Evolutionary conservation across 2,113 vertebrate genomes (phyloP), one percentile per base, ranked within the genome.

Genomic region (Trachemys scripta): DNA sequence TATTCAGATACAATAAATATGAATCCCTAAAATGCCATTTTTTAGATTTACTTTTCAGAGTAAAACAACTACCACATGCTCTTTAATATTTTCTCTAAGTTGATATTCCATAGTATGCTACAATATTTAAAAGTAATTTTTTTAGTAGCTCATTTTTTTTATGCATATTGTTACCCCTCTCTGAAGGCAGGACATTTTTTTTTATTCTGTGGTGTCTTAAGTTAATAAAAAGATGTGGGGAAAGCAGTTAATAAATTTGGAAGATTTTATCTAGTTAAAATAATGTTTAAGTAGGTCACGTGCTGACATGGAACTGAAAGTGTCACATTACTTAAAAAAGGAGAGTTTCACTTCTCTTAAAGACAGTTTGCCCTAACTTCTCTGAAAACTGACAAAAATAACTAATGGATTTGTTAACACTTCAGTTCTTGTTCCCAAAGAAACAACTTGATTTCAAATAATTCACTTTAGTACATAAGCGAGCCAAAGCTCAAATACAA

Each of bases 161-260:
- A 10, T 16, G 0, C 45, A 9, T 1, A 51, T 0, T 14, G 4
- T 29, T 65, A 10, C 2, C 83, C 2, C 27, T 35, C 1, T 0
- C 45, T 62, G 49, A 82, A 95, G 79, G 38, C 47, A 84, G 10
- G 2, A 3, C 5, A 35, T 8, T 1, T 83, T 38, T 38, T 78
- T 59, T 79, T 76, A 1, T 27, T 25, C 56, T 10, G 10, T 57
- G 56, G 24, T 10, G 27, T 65, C 31, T 65, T 31, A 25, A 57
- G 31, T 31, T 62, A 14, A 3, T 50, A 42, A 78, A 24, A 47
- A 59, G 57, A 4, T 79, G 35, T 17, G 6, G 7, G 13, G 13
- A 16, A 35, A 65, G 29, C 59, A 65, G 13, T 65, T 65, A 65
- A 13, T 65, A 35, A 65, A 65, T 35, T 65, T 16, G 29, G 29